Evolutionary conservation across 2,797 vertebrate genomes (phyloP), one percentile per base, ranked within the genome.

Genomic region (Orientallactaga sibirica): DNA sequence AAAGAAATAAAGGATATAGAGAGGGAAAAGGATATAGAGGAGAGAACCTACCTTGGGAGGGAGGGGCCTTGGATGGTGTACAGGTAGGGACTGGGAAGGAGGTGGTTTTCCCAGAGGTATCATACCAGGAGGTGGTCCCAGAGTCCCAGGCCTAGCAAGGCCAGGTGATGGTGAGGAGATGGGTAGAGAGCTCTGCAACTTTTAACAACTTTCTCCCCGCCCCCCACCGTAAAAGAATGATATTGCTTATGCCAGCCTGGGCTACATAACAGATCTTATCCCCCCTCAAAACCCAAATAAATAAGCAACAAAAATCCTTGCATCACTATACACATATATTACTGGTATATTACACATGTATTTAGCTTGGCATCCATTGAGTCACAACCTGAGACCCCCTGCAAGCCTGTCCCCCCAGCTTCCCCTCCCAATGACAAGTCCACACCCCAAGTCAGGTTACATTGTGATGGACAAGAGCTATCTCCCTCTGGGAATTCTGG

Each of bases 401-500:
- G 24, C 52, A 67, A 64, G n/a, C 24, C 25, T 41, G 27, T 61
- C 68, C 58, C 81, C n/a, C 24, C 48, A 71, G 85, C 43, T 55
- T 83, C 66, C 71, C 22, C 67, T 71, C 66, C 81, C 75, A 88
- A 61, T 92, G 90, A 95, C 89, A 81, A 9, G 5, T 74, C 55
- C 85, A 58, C 55, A 58, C 11, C 92, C 93, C 66, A 79, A 86
- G 74, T 43, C 90, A 71, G 92, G 67, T 90, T 33, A n/a, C 79
- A 18, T 75, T 95, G 88, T 94, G 96, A 97, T 95, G 92, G 77
- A 94, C 96, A 87, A 88, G 88, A 92, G 93, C 83, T 71, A 18
- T 89, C 67, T 94, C 96, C 95, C 97, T 94, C 81, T 25, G 96
- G 95, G 96, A 96, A 92, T 74, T 86, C 89, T 22, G 93, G 88